Percentiles rank a stretch among this genome's conserved stretches.
Conservation (phyloP, 2,113 vertebrate genomes). For the Baryphthengus martii region DNA sequence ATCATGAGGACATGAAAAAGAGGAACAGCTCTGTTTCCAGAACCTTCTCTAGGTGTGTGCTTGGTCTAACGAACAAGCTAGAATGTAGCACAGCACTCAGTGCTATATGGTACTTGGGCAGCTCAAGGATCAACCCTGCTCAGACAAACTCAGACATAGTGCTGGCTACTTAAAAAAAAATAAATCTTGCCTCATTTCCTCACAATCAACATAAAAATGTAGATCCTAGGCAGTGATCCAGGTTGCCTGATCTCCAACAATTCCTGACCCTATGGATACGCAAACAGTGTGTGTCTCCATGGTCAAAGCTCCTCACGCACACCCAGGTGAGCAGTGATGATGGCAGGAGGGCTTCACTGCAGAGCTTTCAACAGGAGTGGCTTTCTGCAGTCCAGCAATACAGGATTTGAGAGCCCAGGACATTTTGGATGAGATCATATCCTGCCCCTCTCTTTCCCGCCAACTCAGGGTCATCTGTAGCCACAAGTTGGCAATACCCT, state of each 20-base stretch:
- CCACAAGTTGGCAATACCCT: neutral
- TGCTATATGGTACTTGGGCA: neutral
- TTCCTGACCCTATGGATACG: neutral
- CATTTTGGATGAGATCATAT: neutral
- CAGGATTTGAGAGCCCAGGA: neutral
- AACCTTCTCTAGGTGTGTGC: neutral
- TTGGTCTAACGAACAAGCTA: neutral
- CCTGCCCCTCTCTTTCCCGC: neutral
- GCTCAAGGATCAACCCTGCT: neutral
- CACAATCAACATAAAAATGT: neutral
- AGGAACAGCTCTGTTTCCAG: neutral
- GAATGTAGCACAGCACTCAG: fast-evolving
- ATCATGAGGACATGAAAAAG: neutral
- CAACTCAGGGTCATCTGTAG: neutral
- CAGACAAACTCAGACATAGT: neutral
- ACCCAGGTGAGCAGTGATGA: neutral
- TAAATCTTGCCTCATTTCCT: neutral
- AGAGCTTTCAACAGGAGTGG: neutral
- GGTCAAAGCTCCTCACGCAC: fast-evolving
- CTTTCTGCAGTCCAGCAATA: neutral
- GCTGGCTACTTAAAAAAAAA: neutral
- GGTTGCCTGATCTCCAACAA: neutral
- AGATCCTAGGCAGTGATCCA: neutral
- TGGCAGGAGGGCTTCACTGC: neutral
- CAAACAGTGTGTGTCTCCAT: fast-evolving